A percentile compares a stretch with the other conserved stretches of the same genome.
Evolutionary conservation across 2,797 vertebrate species (phyloP).

Genomic region (Brachyalestes nurse): DNA sequence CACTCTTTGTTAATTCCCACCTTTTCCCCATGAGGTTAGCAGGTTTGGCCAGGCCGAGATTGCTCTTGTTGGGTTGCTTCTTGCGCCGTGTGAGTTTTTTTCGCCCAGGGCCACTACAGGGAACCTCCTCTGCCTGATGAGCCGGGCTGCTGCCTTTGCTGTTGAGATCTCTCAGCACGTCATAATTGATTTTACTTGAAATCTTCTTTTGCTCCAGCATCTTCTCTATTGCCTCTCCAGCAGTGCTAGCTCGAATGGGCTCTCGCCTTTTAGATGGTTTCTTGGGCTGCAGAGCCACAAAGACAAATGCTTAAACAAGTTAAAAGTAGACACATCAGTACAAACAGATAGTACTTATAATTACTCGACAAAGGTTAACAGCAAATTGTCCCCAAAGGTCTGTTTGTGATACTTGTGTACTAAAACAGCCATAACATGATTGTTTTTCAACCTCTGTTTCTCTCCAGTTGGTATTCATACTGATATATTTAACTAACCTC

Average conservation of each 20-base stretch:
- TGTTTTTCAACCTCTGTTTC: too few relatives aligned
- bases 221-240: slow-evolving; percentile 94
- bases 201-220: slow-evolving; percentile 98
- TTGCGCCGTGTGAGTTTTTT: slow-evolving; percentile 81
- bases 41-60: slow-evolving; percentile 74
- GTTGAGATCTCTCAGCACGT: slow-evolving; percentile 92
- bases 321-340: background rate
- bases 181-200: slow-evolving; percentile 98
- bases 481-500: too few relatives aligned
- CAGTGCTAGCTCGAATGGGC: slow-evolving; percentile 87
- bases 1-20: slow-evolving; percentile 67
- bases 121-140: slow-evolving; percentile 55
- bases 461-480: too few relatives aligned
- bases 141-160: slow-evolving; percentile 75
- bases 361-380: background rate
- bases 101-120: slow-evolving; percentile 65
- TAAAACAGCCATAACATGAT: too few relatives aligned
- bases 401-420: too few relatives aligned
- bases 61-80: slow-evolving; percentile 72
- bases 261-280: slow-evolving; percentile 87
- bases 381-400: too few relatives aligned
- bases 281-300: slow-evolving; percentile 79
- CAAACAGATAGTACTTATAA: background rate
- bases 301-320: slow-evolving; percentile 21
- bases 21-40: slow-evolving; percentile 86